These are phyloP conservation scores for Choreutis nemorana DNA, from an alignment of 2,888 invertebrate species.

Conservation along the genomic window DNA sequence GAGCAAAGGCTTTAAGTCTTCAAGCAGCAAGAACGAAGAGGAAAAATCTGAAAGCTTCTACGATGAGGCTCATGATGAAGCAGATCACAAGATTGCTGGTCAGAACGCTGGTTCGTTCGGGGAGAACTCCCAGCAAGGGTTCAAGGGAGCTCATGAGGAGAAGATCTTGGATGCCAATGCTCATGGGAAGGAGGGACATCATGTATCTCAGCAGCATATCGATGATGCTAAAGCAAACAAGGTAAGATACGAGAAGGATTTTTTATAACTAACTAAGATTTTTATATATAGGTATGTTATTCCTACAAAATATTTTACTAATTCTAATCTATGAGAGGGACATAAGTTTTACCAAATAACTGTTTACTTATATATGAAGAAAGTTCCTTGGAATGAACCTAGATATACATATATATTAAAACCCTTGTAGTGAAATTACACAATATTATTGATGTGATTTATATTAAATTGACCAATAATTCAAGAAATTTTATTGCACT, in stretches of 20 bases:
- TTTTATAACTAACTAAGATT: no score
- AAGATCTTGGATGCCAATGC: slow-evolving; percentile 64
- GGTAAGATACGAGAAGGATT: slow-evolving; percentile 40
- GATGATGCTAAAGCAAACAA: slow-evolving; percentile 68
- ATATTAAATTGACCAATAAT: no score
- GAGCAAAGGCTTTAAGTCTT: slow-evolving; percentile 72
- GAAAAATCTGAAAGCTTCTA: slow-evolving; percentile 72
- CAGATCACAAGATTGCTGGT: slow-evolving; percentile 63
- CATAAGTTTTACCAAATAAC: no score
- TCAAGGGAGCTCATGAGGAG: slow-evolving; percentile 69
- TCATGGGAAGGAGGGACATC: slow-evolving; percentile 68
- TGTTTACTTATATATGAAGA: no score
- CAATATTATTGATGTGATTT: no score
- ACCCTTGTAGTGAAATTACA: no score
- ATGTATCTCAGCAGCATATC: slow-evolving; percentile 58
- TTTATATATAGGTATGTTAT: no score
- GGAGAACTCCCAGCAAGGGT: slow-evolving; percentile 62
- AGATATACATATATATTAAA: no score
- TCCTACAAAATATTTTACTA: no score
- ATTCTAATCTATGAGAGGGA: no score
- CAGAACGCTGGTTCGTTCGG: slow-evolving; percentile 67
- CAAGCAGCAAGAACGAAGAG: slow-evolving; percentile 72
- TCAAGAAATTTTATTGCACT: no score
- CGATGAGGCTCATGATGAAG: slow-evolving; percentile 71
- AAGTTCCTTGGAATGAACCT: no score